Percentiles rank a stretch among this genome's conserved stretches.
phyloP scores from a whole-genome alignment of 2,113 vertebrate species.

The Urocitellus parryii region DNA sequence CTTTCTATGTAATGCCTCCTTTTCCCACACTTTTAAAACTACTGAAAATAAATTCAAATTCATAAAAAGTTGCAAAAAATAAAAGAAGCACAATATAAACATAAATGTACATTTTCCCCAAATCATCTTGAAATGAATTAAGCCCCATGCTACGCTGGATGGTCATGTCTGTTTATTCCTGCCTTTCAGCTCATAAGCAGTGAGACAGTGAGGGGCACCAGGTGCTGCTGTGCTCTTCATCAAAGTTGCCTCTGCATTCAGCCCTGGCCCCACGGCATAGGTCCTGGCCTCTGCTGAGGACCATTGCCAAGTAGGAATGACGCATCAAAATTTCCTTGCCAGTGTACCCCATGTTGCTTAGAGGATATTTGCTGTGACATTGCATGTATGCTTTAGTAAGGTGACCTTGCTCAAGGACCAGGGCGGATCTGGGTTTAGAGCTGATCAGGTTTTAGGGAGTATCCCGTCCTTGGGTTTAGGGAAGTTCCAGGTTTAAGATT shows the following conservation, averaged over 20 bases:
- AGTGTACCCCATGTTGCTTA: no score
- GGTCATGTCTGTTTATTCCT: neutral
- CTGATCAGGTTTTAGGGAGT: no score
- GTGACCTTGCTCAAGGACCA: no score
- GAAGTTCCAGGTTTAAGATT: no score
- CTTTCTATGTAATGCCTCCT: neutral
- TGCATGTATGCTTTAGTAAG: no score
- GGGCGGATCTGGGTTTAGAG: no score
- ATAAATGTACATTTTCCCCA: neutral
- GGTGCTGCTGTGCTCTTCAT: neutral
- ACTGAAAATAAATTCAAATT: neutral
- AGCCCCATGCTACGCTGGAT: neutral
- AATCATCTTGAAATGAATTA: constrained; percentile 16
- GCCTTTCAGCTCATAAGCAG: neutral
- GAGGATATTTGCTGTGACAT: no score
- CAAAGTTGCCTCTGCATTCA: neutral
- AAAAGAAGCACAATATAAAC: constrained; percentile 12
- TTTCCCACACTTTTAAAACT: neutral
- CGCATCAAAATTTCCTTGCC: no score
- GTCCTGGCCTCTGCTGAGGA: no score
- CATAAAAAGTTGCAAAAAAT: constrained; percentile 16
- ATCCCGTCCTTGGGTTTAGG: no score
- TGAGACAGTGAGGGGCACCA: neutral
- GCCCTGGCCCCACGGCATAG: neutral
- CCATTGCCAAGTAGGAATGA: no score